Evolutionary conservation across 2,888 invertebrate species (phyloP).

Genomic region (Acanthosepion lycidas): DNA sequence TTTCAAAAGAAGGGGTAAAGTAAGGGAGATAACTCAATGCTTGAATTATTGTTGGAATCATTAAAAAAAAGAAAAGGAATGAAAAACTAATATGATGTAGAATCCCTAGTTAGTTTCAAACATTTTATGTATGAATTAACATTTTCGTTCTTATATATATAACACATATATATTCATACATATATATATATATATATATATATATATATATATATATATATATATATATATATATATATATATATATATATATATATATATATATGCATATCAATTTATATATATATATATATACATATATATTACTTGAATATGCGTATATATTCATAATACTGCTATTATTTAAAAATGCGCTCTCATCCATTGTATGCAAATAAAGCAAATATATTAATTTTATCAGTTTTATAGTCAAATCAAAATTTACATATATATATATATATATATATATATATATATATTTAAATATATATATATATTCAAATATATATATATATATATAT

Average conservation of each 20-base stretch:
- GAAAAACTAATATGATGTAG: not conserved
- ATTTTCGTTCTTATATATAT: not conserved
- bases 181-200: not conserved
- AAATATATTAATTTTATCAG: slow-evolving; percentile 21
- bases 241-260: not conserved
- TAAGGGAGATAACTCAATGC: not conserved
- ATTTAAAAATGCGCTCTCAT: slow-evolving; percentile 10
- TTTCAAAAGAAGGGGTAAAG: not conserved
- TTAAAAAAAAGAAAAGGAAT: not conserved
- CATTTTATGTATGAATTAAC: slow-evolving; percentile 17
- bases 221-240: not conserved
- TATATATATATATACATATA: not conserved
- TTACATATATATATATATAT: not conserved
- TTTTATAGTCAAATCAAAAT: not conserved
- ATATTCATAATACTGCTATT: not conserved
- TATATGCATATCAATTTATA: not conserved
- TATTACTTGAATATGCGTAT: not conserved
- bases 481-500: too few species aligned
- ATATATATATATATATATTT: not conserved
- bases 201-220: not conserved
- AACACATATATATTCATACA: not conserved
- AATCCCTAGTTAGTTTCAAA: not conserved
- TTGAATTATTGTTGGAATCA: not conserved
- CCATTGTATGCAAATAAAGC: not conserved
- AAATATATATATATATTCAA: not conserved